Percentiles rank a stretch among this genome's conserved stretches.
phyloP scores from a whole-genome alignment of 2,113 vertebrate genomes.

The Asarcornis scutulata region DNA sequence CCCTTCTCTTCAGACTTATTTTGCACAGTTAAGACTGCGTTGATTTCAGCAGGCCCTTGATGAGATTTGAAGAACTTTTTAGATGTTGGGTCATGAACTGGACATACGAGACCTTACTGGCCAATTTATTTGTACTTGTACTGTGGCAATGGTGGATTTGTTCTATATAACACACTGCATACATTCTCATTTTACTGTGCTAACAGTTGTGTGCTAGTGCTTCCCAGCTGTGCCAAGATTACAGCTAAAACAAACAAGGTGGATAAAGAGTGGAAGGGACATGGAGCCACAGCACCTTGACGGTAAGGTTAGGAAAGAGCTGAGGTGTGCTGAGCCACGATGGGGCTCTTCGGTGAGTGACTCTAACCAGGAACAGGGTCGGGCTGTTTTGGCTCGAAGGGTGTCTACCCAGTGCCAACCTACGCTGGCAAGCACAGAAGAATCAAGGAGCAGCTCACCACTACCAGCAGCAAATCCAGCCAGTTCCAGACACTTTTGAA shows the following conservation, averaged over 20 bases:
- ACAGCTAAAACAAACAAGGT: neutral
- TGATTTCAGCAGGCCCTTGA: neutral
- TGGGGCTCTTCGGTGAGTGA: neutral
- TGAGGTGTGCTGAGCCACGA: neutral
- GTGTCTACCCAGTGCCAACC: neutral
- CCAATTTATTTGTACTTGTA: neutral
- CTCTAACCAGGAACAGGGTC: neutral
- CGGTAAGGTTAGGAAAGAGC: neutral
- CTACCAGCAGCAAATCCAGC: constrained; percentile 68
- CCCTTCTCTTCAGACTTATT: neutral
- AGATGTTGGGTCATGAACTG: neutral
- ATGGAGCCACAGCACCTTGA: neutral
- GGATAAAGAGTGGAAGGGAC: rapidly evolving
- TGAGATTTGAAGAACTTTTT: neutral
- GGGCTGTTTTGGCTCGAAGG: neutral
- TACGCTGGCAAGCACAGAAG: neutral
- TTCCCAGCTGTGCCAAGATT: neutral
- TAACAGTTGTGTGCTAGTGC: neutral
- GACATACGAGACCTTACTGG: rapidly evolving
- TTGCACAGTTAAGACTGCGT: neutral
- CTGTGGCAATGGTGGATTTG: neutral
- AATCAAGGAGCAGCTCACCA: constrained; percentile 38
- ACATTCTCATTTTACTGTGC: rapidly evolving
- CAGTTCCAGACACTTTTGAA: constrained; percentile 73
- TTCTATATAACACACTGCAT: neutral